Evolutionary conservation across 2,113 vertebrate genomes (phyloP).

Genomic region (Martes martes): DNA sequence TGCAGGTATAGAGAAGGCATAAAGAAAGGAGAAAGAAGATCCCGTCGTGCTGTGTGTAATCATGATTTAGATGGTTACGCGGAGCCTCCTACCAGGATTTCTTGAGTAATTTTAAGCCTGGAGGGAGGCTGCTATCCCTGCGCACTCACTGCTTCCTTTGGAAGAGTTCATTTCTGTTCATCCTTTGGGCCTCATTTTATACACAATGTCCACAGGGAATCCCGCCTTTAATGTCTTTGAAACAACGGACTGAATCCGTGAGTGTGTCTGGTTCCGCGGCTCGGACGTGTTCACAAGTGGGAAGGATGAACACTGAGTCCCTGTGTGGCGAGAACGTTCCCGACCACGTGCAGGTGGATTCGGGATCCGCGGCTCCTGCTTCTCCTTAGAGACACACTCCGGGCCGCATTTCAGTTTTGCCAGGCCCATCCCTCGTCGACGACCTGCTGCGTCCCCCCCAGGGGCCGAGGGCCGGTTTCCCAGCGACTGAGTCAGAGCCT

Average conservation of each 20-base stretch:
- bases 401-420: too few relatives aligned
- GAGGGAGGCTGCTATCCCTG: accelerated
- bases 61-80: accelerated
- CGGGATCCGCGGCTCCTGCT: accelerated
- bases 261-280: background rate
- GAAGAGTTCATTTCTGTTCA: background rate
- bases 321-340: accelerated
- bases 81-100: accelerated
- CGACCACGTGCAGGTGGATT: accelerated
- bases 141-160: too few relatives aligned
- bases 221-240: accelerated
- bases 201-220: accelerated
- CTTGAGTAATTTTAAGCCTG: background rate
- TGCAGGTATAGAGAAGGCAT: accelerated
- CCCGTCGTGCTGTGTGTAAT: accelerated
- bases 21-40: too few relatives aligned
- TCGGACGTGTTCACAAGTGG: accelerated
- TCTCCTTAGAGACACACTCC: accelerated
- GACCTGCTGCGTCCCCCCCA: accelerated
- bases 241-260: accelerated
- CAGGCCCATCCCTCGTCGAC: too few relatives aligned
- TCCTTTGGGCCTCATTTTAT: background rate
- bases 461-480: accelerated
- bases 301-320: accelerated
- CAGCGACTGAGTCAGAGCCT: background rate